These are phyloP conservation scores for Myathropa florea DNA, from an alignment of 2,888 invertebrate genomes.

Conservation along the genomic window DNA sequence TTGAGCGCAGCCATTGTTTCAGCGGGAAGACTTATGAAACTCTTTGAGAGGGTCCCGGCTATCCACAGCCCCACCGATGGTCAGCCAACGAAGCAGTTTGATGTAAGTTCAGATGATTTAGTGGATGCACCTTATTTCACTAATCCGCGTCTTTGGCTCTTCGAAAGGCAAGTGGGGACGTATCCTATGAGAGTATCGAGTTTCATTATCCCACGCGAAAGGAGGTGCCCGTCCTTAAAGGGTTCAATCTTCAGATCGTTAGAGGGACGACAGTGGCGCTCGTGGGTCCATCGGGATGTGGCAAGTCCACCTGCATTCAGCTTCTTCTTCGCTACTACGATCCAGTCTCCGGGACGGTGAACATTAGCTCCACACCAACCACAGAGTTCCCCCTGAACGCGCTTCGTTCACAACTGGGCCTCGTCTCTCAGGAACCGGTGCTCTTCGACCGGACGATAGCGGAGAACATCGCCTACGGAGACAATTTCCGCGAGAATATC, in stretches of 20 bases:
- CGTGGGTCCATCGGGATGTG: slow-evolving; percentile 90
- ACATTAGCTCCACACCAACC: slow-evolving; percentile 83
- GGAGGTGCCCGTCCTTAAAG: slow-evolving; percentile 87
- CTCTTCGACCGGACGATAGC: slow-evolving; percentile 91
- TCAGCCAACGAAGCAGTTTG: slow-evolving; percentile 76
- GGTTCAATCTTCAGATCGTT: slow-evolving; percentile 85
- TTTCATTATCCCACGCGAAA: slow-evolving; percentile 92
- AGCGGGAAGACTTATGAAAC: slow-evolving; percentile 85
- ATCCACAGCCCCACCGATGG: slow-evolving; percentile 82
- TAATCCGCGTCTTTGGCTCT: slow-evolving; percentile 34
- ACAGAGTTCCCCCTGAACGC: slow-evolving; percentile 85
- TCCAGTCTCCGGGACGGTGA: slow-evolving; percentile 84
- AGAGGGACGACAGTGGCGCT: slow-evolving; percentile 88
- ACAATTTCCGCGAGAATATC: slow-evolving; percentile 85
- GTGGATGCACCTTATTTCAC: not conserved
- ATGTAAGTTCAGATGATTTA: slow-evolving; percentile 71
- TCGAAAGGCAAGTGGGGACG: slow-evolving; percentile 85
- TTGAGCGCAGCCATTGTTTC: slow-evolving; percentile 87
- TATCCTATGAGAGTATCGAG: slow-evolving; percentile 86
- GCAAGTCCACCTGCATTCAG: slow-evolving; percentile 91
- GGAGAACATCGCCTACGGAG: slow-evolving; percentile 94
- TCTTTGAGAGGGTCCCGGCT: slow-evolving; percentile 84
- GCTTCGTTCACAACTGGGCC: slow-evolving; percentile 88
- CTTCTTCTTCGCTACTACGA: slow-evolving; percentile 90
- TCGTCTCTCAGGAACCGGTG: slow-evolving; percentile 93